Evolutionary conservation across 2,113 vertebrate genomes (phyloP).

Genomic region (Microtus oregoni): DNA sequence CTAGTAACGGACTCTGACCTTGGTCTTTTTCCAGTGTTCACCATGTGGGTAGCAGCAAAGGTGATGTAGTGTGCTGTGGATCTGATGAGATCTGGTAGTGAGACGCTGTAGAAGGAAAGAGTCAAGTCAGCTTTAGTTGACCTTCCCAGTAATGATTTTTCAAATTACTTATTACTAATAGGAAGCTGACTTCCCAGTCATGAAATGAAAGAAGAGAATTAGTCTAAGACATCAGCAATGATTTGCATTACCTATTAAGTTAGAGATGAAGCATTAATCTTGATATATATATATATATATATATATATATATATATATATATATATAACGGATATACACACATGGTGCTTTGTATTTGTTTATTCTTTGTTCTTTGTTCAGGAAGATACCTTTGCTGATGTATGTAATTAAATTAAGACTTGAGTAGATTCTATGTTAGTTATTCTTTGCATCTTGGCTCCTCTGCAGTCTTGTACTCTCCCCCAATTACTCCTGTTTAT

Average conservation of each 20-base stretch:
- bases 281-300: not conserved
- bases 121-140: not conserved
- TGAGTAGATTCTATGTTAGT: not conserved
- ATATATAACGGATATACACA: not conserved
- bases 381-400: not conserved
- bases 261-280: not conserved
- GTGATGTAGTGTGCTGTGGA: not conserved
- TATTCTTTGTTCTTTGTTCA: not conserved
- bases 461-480: not conserved
- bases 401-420: not conserved
- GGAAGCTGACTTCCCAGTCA: conserved; percentile 20
- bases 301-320: no score
- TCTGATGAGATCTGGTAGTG: not conserved
- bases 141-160: conserved; percentile 51
- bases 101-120: not conserved
- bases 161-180: conserved; percentile 50
- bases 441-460: not conserved
- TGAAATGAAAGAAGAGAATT: conserved; percentile 54
- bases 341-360: not conserved
- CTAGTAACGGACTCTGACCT: not conserved
- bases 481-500: not conserved
- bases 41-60: not conserved
- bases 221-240: not conserved
- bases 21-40: not conserved
- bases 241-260: conserved; percentile 28